A percentile compares a stretch with the other conserved stretches of the same genome.
Evolutionary conservation across 2,113 vertebrate species (phyloP).

Genomic region (Myotis lucifugus): DNA sequence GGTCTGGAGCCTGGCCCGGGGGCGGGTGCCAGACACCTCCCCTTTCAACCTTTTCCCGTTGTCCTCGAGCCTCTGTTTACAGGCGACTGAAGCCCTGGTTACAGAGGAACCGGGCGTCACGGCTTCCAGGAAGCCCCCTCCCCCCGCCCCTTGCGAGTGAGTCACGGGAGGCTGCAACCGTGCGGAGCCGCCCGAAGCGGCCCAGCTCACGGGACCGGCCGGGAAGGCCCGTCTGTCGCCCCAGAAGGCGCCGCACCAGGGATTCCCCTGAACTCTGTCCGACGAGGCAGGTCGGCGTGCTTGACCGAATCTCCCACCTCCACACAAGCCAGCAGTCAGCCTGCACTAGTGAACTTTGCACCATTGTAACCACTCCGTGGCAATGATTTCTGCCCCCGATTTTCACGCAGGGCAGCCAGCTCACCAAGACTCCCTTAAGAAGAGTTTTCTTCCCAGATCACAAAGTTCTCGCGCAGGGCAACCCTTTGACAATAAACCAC

Average conservation of each 20-base stretch:
- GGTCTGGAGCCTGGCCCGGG: background rate
- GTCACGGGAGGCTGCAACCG: constrained; percentile 75
- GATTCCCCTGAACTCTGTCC: constrained; percentile 60
- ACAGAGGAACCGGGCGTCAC: constrained; percentile 77
- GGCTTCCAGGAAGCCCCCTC: constrained; percentile 77
- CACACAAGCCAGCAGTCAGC: background rate
- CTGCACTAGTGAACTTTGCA: constrained; percentile 22
- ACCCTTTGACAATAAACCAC: background rate
- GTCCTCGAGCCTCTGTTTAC: constrained; percentile 73
- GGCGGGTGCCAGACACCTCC: background rate
- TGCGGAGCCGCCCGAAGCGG: constrained; percentile 60
- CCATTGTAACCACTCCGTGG: background rate
- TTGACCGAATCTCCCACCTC: constrained; percentile 2
- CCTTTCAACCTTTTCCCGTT: background rate
- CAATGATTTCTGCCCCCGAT: background rate
- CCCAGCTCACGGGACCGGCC: constrained; percentile 74
- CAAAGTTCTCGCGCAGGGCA: background rate
- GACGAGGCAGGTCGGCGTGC: background rate
- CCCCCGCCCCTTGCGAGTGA: constrained; percentile 61
- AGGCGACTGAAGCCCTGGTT: constrained; percentile 66
- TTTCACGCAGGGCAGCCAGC: background rate
- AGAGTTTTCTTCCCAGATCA: background rate
- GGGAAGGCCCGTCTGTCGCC: constrained; percentile 60
- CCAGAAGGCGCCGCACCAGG: constrained; percentile 56
- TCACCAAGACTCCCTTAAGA: background rate